Percentiles rank a stretch among this genome's conserved stretches.
phyloP scores from a whole-genome alignment of 2,888 invertebrate genomes.

The Tricholauxania praeusta region DNA sequence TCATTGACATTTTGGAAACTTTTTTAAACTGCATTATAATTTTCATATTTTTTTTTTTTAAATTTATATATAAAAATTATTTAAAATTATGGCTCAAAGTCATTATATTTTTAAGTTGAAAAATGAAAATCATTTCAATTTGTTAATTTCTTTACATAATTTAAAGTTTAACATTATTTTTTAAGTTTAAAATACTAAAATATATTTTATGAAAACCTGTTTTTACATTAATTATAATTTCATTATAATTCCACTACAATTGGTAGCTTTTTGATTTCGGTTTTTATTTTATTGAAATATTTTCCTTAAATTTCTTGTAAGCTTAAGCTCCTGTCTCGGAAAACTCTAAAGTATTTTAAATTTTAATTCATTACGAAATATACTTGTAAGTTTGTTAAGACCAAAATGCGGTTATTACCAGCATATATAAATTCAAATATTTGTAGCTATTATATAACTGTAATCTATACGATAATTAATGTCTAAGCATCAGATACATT shows the following conservation, averaged over 20 bases:
- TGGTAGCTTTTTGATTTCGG: constrained; percentile 9
- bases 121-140: too few species aligned
- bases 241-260: neutral
- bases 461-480: constrained; percentile 20
- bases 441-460: constrained; percentile 16
- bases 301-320: neutral
- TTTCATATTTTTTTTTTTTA: neutral
- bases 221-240: too few species aligned
- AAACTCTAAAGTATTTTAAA: constrained; percentile 26
- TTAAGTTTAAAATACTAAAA: neutral
- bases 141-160: too few species aligned
- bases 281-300: too few species aligned
- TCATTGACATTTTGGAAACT: neutral
- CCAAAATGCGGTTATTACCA: neutral
- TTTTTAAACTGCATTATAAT: neutral
- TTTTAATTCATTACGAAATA: constrained; percentile 14
- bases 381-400: neutral
- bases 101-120: neutral
- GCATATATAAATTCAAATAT: constrained; percentile 6
- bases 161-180: neutral
- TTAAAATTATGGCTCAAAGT: constrained; percentile 16
- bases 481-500: constrained; percentile 27
- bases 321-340: neutral
- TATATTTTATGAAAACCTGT: too few species aligned
- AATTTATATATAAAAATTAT: constrained; percentile 7